These are phyloP conservation scores for Entomobrya proxima DNA, from an alignment of 2,888 invertebrate genomes.

Conservation along the genomic window DNA sequence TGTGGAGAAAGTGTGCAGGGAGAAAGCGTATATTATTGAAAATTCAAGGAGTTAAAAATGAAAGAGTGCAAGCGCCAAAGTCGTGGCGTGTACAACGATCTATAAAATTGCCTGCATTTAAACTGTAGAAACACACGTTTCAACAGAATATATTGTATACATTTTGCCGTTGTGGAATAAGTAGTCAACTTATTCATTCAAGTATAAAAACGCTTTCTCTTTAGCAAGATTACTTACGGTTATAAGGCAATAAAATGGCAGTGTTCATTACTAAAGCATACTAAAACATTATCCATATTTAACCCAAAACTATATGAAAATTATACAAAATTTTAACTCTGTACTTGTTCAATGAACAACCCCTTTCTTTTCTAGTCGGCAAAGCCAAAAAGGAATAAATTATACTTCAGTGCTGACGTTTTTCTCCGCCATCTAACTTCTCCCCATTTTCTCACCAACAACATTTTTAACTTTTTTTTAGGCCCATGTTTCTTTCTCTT, in stretches of 20 bases:
- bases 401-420: slow-evolving; percentile 37
- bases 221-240: neutral
- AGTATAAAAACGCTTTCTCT: neutral
- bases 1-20: no score
- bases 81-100: neutral
- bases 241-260: neutral
- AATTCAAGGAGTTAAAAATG: neutral
- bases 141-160: no score
- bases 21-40: no score
- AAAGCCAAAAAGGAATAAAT: slow-evolving; percentile 27
- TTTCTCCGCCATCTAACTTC: slow-evolving; percentile 10
- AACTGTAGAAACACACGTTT: no score
- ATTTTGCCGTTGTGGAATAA: no score
- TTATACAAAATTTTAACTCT: no score
- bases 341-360: no score
- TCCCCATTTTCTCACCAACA: slow-evolving; percentile 36
- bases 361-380: neutral
- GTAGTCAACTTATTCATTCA: neutral
- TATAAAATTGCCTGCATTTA: neutral
- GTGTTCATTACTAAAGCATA: no score
- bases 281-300: no score
- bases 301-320: no score
- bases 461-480: neutral
- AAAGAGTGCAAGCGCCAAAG: neutral
- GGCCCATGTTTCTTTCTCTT: no score